Evolutionary conservation across 2,113 vertebrate species (phyloP).

Genomic region (Herpetotheres cachinnans): DNA sequence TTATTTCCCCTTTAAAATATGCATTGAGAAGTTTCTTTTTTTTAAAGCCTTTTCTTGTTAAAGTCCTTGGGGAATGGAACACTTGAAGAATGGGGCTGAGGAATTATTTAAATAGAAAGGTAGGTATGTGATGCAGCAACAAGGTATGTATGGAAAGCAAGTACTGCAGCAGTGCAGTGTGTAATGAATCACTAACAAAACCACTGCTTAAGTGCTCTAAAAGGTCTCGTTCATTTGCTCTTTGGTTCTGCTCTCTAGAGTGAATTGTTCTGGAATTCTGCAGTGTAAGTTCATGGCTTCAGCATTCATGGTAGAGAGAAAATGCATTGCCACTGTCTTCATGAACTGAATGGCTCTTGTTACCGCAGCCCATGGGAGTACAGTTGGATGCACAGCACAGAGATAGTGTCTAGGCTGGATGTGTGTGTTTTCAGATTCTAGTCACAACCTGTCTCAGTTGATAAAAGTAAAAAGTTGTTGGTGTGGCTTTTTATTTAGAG

Average conservation of each 20-base stretch:
- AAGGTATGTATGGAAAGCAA: neutral
- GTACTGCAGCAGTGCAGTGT: neutral
- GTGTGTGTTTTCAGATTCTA: neutral
- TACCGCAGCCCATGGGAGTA: neutral
- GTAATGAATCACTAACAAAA: neutral
- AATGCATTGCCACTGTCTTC: neutral
- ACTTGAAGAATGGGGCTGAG: neutral
- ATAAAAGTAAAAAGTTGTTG: neutral
- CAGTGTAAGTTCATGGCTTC: neutral
- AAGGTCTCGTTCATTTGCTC: neutral
- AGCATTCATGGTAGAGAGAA: neutral
- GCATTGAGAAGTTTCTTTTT: neutral
- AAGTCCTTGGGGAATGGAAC: neutral
- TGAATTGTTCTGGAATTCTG: neutral
- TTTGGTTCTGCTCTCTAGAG: neutral
- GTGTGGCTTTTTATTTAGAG: neutral
- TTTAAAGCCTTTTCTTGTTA: neutral
- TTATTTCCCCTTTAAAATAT: neutral
- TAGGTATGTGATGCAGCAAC: neutral
- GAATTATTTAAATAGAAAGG: neutral
- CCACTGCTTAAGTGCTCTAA: neutral
- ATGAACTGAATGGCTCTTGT: neutral
- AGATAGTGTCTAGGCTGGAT: neutral
- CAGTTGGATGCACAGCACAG: neutral
- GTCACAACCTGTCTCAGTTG: neutral